Base-by-base conservation (phyloP, 1,140 invertebrate species). In the Lanistes nyassanus region DNA sequence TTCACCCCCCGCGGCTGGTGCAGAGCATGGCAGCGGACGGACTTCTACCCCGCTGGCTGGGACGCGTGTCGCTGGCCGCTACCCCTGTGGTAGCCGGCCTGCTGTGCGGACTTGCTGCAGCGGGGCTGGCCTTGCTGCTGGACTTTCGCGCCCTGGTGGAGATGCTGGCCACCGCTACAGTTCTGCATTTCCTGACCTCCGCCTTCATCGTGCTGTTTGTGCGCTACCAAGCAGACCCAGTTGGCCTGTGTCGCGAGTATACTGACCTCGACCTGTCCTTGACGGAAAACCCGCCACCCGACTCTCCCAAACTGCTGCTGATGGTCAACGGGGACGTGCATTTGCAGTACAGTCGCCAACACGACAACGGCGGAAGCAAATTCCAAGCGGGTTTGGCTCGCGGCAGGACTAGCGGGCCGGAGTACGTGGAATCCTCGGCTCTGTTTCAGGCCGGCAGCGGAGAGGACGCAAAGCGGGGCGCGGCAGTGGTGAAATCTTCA, bases 11-110 rank as follows among this genome's bases (percentile, higher is more conserved):
- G 0, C 92, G 97, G 78, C 94, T 98, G 77, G 93, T 98, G 4
- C 98, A 97, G 88, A 95, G 84, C 23, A 98, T 98, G 96, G 95
- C 96, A 31, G 93, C 93, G 83, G 97, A 98, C 87, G 95, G 96
- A 37, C 92, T 98, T 16, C 94, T 99, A 82, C 97, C 96, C 87
- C 91, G 91, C 93, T 94, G 90, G 90, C 74, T 88, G 47, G 81
- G 75, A 47, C 64, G 7, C 93, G 95, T 86, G 83, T 58, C 75
- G 19, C 67, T 76, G 23, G 66, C 51, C 34, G 37, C 74, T 34
- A 70, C 95, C 21, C 95, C 95, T 0, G 89, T 96, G 1, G 87
- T 92, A 0, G 95, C 95, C 83, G 88, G 95, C 23, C 90, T 94
- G 3, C 91, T 97, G 37, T 94, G 94, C n/a, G 94, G 95, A 0